Evolutionary conservation across 2,797 vertebrate genomes (phyloP).

Genomic region (Sebastes diploproa): DNA sequence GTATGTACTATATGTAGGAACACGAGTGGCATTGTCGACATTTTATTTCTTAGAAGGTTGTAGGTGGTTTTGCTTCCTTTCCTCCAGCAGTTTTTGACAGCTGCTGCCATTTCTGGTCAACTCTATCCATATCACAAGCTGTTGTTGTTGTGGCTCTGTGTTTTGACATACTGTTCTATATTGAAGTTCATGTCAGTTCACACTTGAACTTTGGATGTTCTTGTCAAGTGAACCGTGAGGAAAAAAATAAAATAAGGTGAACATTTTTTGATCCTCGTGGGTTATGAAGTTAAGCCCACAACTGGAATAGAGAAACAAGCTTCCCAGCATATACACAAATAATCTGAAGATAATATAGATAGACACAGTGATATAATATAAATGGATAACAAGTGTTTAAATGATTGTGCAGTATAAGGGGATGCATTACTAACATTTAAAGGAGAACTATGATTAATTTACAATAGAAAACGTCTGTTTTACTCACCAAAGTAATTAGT

Average conservation of each 20-base stretch:
- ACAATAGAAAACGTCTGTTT: neutral
- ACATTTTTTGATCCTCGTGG: neutral
- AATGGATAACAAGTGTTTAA: neutral
- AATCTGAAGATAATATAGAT: neutral
- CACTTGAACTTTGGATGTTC: conserved; percentile 28
- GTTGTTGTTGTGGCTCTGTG: conserved; percentile 26
- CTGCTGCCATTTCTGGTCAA: conserved; percentile 65
- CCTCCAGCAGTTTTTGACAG: conserved; percentile 58
- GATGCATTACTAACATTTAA: neutral
- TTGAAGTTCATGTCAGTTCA: conserved; percentile 31
- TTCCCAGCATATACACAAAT: neutral
- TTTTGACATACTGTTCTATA: conserved; percentile 11
- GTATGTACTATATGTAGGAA: neutral
- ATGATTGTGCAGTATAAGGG: neutral
- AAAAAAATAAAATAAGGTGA: neutral
- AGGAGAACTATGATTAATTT: neutral
- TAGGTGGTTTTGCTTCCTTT: conserved; percentile 65
- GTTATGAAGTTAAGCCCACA: neutral
- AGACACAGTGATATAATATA: neutral
- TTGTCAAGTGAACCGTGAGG: conserved; percentile 11
- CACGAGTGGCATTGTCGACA: conserved; percentile 2
- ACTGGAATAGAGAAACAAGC: neutral
- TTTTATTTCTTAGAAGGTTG: conserved; percentile 41
- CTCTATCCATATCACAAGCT: conserved; percentile 48
- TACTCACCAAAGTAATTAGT: neutral